A percentile compares a stretch with the other conserved stretches of the same genome.
These are phyloP conservation scores for Dinomys branickii DNA, from an alignment of 2,113 vertebrate species.

Conservation along the genomic window DNA sequence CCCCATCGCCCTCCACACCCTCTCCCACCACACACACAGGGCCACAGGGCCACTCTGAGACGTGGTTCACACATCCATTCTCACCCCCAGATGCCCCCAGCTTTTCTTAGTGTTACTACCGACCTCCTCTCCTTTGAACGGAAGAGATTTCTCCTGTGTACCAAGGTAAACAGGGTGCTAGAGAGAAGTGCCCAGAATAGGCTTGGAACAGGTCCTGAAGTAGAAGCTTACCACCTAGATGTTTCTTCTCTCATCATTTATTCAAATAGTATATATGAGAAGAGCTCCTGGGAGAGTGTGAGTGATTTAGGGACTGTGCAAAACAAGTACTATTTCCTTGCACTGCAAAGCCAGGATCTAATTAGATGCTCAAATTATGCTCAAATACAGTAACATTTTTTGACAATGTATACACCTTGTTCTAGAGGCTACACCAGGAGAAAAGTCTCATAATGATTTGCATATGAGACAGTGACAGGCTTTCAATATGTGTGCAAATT, in stretches of 20 bases:
- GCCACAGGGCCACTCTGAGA: not conserved
- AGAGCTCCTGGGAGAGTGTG: not conserved
- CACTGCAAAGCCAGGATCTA: not conserved
- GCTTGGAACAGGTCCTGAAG: not conserved
- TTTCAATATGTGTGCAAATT: not conserved
- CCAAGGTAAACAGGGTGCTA: not conserved
- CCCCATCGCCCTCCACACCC: rapidly evolving
- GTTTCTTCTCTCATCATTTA: not conserved
- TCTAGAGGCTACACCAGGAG: not conserved
- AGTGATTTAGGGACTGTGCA: not conserved
- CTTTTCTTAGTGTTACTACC: not conserved
- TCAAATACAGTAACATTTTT: not conserved
- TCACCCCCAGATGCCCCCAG: not conserved
- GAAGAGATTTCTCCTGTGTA: not conserved
- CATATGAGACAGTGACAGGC: not conserved
- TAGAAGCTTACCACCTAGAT: not conserved
- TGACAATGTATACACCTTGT: not conserved
- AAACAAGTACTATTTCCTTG: not conserved
- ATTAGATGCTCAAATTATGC: not conserved
- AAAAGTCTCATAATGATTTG: not conserved
- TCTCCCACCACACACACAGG: not conserved
- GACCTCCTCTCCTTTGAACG: not conserved
- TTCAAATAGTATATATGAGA: not conserved
- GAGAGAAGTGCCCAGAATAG: not conserved
- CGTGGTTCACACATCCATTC: not conserved